Conservation (phyloP, 64 coral and sea anemone genomes). For the Montipora efflorescens region DNA sequence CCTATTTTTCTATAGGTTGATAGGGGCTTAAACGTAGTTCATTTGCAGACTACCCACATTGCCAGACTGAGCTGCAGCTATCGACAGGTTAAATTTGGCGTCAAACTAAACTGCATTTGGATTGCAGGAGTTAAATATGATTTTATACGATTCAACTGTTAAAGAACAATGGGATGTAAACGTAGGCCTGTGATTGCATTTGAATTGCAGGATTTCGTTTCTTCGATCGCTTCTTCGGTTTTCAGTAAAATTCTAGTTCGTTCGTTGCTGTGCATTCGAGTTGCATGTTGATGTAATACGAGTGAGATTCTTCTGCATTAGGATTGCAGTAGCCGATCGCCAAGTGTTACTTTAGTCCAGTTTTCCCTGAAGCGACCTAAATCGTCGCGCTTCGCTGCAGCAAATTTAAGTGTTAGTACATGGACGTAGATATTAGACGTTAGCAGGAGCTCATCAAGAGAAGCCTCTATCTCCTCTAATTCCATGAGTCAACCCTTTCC, state of each 20-base stretch:
- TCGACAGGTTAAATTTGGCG: neutral
- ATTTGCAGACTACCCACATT: neutral
- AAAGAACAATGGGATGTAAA: too few relatives aligned
- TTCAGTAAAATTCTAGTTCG: neutral
- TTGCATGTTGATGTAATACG: neutral
- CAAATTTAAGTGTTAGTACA: slow-evolving; percentile 22
- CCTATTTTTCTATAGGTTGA: too few relatives aligned
- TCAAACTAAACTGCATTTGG: slow-evolving; percentile 30
- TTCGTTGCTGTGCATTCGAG: slow-evolving; percentile 35
- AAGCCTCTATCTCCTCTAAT: too few relatives aligned
- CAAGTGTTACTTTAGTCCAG: neutral
- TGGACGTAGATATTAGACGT: neutral
- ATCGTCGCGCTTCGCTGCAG: neutral
- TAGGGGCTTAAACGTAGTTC: too few relatives aligned
- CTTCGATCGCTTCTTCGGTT: neutral
- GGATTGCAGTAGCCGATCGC: slow-evolving; percentile 21
- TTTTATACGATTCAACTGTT: neutral
- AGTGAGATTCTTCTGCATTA: slow-evolving; percentile 23
- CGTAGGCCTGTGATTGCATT: slow-evolving; percentile 8
- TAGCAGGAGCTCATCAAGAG: too few relatives aligned
- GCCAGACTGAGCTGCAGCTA: neutral
- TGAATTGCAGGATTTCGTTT: slow-evolving; percentile 27
- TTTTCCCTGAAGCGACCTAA: neutral
- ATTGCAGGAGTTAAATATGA: neutral
- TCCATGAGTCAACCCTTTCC: too few relatives aligned